Percentiles rank a stretch among this genome's conserved stretches.
These are phyloP conservation scores for Bettongia penicillata DNA, from an alignment of 2,113 vertebrate species.

Conservation along the genomic window DNA sequence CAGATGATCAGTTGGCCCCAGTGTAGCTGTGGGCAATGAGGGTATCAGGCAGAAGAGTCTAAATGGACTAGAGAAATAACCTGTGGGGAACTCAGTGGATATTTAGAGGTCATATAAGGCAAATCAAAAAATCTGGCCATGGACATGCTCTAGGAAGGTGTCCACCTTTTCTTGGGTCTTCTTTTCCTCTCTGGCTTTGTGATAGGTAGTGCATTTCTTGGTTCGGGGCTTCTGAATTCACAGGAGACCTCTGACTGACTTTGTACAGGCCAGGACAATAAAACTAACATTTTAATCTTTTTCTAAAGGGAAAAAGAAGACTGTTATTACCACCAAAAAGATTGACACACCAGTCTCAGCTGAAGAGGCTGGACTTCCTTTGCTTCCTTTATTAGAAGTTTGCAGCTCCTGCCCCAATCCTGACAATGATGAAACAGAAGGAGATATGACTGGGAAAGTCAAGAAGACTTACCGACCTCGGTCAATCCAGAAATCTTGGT, in stretches of 20 bases:
- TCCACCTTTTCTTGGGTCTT: neutral
- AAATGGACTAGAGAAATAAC: neutral
- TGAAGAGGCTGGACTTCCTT: neutral
- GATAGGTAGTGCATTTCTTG: neutral
- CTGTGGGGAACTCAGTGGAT: neutral
- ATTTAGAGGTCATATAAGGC: neutral
- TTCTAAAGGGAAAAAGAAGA: constrained; percentile 58
- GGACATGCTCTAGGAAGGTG: neutral
- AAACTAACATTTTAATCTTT: constrained; percentile 30
- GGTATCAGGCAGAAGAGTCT: neutral
- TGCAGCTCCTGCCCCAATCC: neutral
- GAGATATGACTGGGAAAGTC: neutral
- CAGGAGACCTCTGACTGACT: neutral
- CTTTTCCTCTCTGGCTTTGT: neutral
- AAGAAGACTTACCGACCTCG: constrained; percentile 67
- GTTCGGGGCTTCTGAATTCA: neutral
- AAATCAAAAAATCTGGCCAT: neutral
- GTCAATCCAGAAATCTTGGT: constrained; percentile 70
- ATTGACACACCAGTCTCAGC: neutral
- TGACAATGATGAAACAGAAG: neutral
- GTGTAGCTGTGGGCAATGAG: neutral
- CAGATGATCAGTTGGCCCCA: neutral
- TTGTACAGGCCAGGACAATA: neutral
- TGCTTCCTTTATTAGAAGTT: neutral
- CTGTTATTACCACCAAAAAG: neutral